Percentiles rank a stretch among this genome's conserved stretches.
These are phyloP conservation scores for Cranoglanis bouderius DNA, from an alignment of 2,113 vertebrate species.

Conservation along the genomic window DNA sequence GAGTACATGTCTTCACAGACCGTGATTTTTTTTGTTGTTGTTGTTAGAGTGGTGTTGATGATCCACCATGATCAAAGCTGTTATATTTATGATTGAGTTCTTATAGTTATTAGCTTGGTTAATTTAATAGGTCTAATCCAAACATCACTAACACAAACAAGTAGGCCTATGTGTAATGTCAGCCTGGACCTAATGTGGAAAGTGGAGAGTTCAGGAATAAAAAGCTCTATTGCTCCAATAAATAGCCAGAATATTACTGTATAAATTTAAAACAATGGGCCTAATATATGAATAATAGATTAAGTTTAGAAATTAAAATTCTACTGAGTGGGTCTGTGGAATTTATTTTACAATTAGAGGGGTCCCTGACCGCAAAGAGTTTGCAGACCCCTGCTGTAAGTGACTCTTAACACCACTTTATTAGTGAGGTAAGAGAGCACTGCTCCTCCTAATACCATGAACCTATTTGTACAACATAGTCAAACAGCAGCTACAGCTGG, in stretches of 20 bases:
- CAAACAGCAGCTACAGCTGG: conserved; percentile 11
- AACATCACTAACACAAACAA: neutral
- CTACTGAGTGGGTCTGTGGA: too few species aligned
- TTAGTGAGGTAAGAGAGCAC: neutral
- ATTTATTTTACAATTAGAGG: neutral
- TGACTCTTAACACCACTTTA: neutral
- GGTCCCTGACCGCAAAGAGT: neutral
- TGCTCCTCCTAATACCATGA: neutral
- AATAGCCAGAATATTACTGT: neutral
- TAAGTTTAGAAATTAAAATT: neutral
- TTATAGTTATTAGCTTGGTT: neutral
- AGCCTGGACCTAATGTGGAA: neutral
- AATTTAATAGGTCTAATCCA: neutral
- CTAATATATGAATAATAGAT: neutral
- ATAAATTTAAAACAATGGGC: neutral
- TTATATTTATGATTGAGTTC: neutral
- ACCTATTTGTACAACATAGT: conserved; percentile 19
- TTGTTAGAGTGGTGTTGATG: neutral
- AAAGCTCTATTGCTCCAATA: neutral
- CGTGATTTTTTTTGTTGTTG: neutral
- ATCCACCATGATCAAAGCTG: neutral
- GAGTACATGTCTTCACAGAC: neutral
- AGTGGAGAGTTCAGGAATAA: neutral
- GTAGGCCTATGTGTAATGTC: neutral
- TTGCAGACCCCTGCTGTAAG: neutral